These are phyloP conservation scores for Erpetoichthys calabaricus DNA, from an alignment of 2,797 vertebrate species.

Conservation along the genomic window DNA sequence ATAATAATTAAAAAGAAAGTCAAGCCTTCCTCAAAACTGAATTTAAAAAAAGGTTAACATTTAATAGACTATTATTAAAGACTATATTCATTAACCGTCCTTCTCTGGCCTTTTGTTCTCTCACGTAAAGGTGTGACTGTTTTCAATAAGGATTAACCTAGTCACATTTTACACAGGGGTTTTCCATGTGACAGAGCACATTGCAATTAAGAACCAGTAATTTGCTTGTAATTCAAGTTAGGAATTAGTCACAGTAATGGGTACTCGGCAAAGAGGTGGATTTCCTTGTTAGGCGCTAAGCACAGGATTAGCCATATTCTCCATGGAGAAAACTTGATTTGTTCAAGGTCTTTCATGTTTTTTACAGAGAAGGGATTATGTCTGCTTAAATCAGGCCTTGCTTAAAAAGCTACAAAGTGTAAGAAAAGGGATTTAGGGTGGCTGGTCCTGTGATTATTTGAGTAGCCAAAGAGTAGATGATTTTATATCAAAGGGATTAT, in stretches of 20 bases:
- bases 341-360: conserved; percentile 80
- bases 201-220: conserved; percentile 69
- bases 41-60: neutral
- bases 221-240: conserved; percentile 72
- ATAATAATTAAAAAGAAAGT: neutral
- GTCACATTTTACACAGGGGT: conserved; percentile 43
- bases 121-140: conserved; percentile 2
- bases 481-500: conserved; percentile 67
- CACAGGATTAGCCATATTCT: conserved; percentile 71
- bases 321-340: conserved; percentile 73
- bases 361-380: conserved; percentile 72
- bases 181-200: conserved; percentile 50
- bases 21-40: neutral
- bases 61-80: conserved; percentile 1
- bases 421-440: conserved; percentile 69
- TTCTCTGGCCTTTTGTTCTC: conserved; percentile 1
- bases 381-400: conserved; percentile 65
- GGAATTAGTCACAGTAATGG: conserved; percentile 66
- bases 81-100: neutral
- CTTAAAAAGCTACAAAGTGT: conserved; percentile 71
- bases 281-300: conserved; percentile 76
- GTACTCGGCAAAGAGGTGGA: conserved; percentile 63
- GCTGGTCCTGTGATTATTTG: conserved; percentile 51
- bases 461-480: conserved; percentile 62
- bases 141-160: conserved; percentile 21